Base-by-base conservation (phyloP, 2,888 invertebrate species). In the Drosophila prolongata region DNA sequence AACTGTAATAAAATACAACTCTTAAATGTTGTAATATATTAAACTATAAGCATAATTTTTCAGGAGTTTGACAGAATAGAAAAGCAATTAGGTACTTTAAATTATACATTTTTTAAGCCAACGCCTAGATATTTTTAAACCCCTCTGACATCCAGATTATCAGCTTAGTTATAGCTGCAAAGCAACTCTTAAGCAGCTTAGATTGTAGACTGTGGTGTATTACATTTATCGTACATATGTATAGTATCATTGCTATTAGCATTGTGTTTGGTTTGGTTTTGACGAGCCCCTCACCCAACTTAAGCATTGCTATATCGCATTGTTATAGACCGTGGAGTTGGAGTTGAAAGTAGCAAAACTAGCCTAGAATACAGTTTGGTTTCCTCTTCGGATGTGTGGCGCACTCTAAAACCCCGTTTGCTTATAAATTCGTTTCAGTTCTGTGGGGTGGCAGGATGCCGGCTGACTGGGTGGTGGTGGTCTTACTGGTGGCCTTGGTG, bases 381-480 rank as follows among this genome's bases (percentile, higher is more conserved):
- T 82, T 76, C 27, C 50, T 50, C 46, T 27, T 68, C 46, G 50
- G n/a, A 16, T 71, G 35, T 27, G 27, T 49, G 37, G n/a, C 59
- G 47, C 19, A 24, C n/a, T 19, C 46, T 8, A 13, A 53, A 37
- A 44, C 64, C 27, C 58, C 61, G 46, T 38, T 38, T 35, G 52
- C 76, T 91, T 92, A 92, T 90, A 92, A 90, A 91, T 92, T 92
- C 85, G 92, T 92, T 91, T 92, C 92, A 90, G 92, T 92, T 88
- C 92, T 90, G 80, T 91, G 90, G 73, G 91, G 90, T 66, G 90
- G 81, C 65, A 84, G 76, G 61, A 72, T 69, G 61, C 78, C 80
- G 43, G 55, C 42, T 24, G 62, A 64, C n/a, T 62, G 73, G 78
- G 67, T 50, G 76, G n/a, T n/a, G n/a, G 59, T 54, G 75, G 71